phyloP scores from a whole-genome alignment of 2,888 invertebrate genomes.

The Lottia scabra region DNA sequence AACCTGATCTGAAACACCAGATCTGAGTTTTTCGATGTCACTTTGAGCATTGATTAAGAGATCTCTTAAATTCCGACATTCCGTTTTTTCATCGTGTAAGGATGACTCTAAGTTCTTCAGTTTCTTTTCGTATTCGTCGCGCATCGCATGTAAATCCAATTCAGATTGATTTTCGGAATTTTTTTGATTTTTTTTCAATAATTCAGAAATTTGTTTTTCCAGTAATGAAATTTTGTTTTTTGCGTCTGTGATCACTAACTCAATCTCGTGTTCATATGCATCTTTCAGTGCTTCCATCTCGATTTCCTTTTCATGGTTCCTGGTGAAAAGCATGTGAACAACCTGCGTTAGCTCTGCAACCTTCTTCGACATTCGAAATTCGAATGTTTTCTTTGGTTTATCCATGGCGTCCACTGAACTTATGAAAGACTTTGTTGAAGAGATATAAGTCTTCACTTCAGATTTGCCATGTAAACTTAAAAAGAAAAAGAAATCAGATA shows the following conservation, averaged over 20 bases:
- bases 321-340: conserved; percentile 67
- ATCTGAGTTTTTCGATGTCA: conserved; percentile 61
- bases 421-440: too few species aligned
- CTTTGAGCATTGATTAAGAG: conserved; percentile 60
- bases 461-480: too few species aligned
- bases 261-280: conserved; percentile 64
- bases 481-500: too few species aligned
- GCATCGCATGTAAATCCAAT: conserved; percentile 22
- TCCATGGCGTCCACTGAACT: conserved; percentile 14
- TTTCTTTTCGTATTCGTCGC: conserved; percentile 38
- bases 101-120: conserved; percentile 45
- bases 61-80: conserved; percentile 60
- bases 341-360: conserved; percentile 68
- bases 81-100: conserved; percentile 55
- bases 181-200: conserved; percentile 42
- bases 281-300: conserved; percentile 63
- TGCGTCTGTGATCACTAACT: conserved; percentile 56
- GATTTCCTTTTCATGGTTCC: conserved; percentile 67
- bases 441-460: too few species aligned
- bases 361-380: conserved; percentile 68
- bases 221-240: conserved; percentile 40
- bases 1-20: conserved; percentile 47
- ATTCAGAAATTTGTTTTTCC: conserved; percentile 37
- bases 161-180: background rate
- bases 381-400: conserved; percentile 57